Conservation (phyloP, 92 coral and sea anemone species). For the Heteractis magnifica region DNA sequence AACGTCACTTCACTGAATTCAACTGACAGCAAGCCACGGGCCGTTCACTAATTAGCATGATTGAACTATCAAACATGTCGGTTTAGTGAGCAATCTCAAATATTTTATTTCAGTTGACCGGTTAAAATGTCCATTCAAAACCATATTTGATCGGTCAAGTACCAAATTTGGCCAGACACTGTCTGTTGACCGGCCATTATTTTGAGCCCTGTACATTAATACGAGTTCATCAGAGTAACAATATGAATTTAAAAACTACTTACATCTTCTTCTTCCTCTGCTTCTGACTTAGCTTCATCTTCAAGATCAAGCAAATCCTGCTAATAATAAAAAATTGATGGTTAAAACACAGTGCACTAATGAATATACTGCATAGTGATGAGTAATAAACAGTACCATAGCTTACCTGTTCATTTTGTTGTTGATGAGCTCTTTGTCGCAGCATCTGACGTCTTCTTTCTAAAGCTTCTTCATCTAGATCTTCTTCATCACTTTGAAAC, state of each 20-base stretch:
- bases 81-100: no score
- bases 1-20: no score
- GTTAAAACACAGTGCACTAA: neutral
- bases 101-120: no score
- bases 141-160: no score
- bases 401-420: slow-evolving; percentile 69
- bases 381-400: neutral
- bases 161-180: no score
- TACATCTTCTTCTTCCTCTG: slow-evolving; percentile 91
- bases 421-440: slow-evolving; percentile 60
- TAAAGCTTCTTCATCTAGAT: slow-evolving; percentile 89
- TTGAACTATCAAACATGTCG: no score
- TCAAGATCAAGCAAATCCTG: slow-evolving; percentile 93
- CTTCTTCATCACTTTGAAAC: slow-evolving; percentile 75
- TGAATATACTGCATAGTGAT: neutral
- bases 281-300: slow-evolving; percentile 95
- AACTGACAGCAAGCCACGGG: no score
- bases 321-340: neutral
- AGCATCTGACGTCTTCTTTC: slow-evolving; percentile 83
- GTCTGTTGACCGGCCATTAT: no score
- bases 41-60: no score
- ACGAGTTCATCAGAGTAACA: neutral
- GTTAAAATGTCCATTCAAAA: no score
- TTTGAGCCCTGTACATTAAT: no score
- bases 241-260: neutral